Evolutionary conservation across 2,888 invertebrate genomes (phyloP).

Genomic region (Dimorphilus gyrociliatus): DNA sequence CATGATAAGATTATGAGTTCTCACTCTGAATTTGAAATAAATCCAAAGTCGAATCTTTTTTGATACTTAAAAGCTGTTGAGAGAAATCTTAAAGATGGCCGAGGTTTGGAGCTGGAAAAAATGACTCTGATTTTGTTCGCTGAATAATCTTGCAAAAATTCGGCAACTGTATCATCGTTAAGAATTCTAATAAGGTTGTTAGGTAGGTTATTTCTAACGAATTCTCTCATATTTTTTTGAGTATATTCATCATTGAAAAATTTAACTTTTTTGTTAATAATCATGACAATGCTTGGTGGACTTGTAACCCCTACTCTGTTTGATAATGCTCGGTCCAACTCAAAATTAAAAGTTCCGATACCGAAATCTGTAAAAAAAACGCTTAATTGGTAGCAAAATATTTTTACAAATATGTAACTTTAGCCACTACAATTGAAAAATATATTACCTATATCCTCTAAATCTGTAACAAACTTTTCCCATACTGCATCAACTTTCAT

Average conservation of each 20-base stretch:
- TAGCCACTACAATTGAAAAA: too few relatives aligned
- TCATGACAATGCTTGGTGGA: conserved; percentile 62
- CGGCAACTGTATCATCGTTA: too few relatives aligned
- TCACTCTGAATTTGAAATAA: too few relatives aligned
- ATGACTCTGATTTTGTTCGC: too few relatives aligned
- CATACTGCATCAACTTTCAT: conserved; percentile 71
- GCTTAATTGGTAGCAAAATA: not conserved
- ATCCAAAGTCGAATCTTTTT: too few relatives aligned
- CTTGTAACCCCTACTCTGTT: conserved; percentile 61
- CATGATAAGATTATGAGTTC: too few relatives aligned
- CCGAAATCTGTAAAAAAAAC: conserved; percentile 37
- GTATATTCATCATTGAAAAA: conserved; percentile 48
- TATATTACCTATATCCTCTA: conserved; percentile 60
- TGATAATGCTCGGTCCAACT: conserved; percentile 58
- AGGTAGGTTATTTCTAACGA: conserved; percentile 72
- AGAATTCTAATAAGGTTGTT: conserved; percentile 17
- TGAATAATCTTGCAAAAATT: too few relatives aligned
- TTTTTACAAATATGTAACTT: not conserved
- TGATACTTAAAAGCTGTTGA: too few relatives aligned
- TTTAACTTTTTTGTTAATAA: conserved; percentile 65
- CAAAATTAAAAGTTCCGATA: conserved; percentile 54
- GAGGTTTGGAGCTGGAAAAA: too few relatives aligned
- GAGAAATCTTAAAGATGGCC: too few relatives aligned
- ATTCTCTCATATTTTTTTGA: conserved; percentile 54
- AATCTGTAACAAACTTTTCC: conserved; percentile 58